Conservation (phyloP, 2,797 vertebrate species). For the Philypnodon macrostomus region DNA sequence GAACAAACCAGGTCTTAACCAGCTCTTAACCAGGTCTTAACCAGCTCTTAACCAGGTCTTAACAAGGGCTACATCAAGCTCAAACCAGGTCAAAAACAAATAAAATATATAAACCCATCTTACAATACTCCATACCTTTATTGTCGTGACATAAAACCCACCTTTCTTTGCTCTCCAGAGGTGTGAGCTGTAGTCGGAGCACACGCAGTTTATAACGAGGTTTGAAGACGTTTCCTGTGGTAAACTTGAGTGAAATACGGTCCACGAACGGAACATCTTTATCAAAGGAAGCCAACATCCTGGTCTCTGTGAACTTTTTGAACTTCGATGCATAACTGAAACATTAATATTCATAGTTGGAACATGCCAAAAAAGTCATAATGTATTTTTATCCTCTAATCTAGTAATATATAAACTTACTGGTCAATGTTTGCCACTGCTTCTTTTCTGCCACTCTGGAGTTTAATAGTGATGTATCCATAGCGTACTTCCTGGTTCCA, state of each 20-base stretch:
- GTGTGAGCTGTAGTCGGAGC: constrained; percentile 65
- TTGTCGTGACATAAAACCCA: constrained; percentile 9
- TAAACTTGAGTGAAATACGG: constrained; percentile 66
- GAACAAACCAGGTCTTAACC: no score
- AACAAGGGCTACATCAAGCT: no score
- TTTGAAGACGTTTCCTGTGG: constrained; percentile 42
- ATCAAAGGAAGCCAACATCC: constrained; percentile 70
- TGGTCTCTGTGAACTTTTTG: constrained; percentile 52
- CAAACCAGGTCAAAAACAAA: no score
- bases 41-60: no score
- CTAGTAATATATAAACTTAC: constrained; percentile 71
- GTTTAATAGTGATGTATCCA: constrained; percentile 72
- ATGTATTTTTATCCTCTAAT: no score
- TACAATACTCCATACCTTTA: no score
- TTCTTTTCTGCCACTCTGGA: constrained; percentile 43
- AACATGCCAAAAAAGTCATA: no score
- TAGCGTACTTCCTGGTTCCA: constrained; percentile 69
- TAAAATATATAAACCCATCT: no score
- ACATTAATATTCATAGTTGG: neutral
- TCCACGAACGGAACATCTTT: constrained; percentile 51
- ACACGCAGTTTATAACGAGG: constrained; percentile 71
- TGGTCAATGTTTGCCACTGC: constrained; percentile 67
- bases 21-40: no score
- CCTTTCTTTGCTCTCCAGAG: constrained; percentile 55
- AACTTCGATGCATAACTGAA: constrained; percentile 63